phyloP scores from a whole-genome alignment of 2,113 vertebrate species.

The Limnothrissa miodon region DNA sequence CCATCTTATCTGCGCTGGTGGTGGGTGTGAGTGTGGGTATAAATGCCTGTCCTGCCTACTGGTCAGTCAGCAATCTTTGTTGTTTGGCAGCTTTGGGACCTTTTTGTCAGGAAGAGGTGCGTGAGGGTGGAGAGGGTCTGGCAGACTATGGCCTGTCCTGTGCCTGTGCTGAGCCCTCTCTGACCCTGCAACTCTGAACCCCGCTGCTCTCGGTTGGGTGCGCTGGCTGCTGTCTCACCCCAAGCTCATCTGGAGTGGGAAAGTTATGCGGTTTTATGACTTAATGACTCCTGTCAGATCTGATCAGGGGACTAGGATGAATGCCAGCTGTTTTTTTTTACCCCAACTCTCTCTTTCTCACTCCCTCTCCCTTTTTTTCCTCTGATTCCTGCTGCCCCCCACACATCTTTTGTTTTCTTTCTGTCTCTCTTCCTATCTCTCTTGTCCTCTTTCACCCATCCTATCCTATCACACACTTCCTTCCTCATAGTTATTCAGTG shows the following conservation, averaged over 20 bases:
- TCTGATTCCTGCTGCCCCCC: neutral
- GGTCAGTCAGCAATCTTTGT: neutral
- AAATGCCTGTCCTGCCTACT: neutral
- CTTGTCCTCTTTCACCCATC: conserved; percentile 14
- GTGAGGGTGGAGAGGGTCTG: neutral
- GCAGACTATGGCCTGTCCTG: neutral
- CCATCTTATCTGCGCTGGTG: neutral
- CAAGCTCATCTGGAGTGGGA: conserved; percentile 51
- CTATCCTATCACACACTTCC: conserved; percentile 19
- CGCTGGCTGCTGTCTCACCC: conserved; percentile 43
- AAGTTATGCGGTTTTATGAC: conserved; percentile 62
- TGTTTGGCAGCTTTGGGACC: neutral
- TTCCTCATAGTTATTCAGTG: neutral
- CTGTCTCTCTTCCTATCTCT: neutral
- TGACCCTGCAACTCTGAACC: conserved; percentile 28
- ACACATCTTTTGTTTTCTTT: neutral
- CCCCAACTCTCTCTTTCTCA: conserved; percentile 36
- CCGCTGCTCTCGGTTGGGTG: conserved; percentile 44
- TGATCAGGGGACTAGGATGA: conserved; percentile 59
- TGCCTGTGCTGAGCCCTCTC: neutral
- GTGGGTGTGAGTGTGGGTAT: neutral
- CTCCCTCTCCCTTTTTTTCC: conserved; percentile 23
- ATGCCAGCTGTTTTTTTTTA: conserved; percentile 59
- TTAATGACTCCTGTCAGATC: conserved; percentile 62
- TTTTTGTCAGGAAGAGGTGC: neutral